Evolutionary conservation across 1,140 invertebrate genomes (phyloP), one percentile per base, ranked within the genome.

Genomic region (Augochlora pura): DNA sequence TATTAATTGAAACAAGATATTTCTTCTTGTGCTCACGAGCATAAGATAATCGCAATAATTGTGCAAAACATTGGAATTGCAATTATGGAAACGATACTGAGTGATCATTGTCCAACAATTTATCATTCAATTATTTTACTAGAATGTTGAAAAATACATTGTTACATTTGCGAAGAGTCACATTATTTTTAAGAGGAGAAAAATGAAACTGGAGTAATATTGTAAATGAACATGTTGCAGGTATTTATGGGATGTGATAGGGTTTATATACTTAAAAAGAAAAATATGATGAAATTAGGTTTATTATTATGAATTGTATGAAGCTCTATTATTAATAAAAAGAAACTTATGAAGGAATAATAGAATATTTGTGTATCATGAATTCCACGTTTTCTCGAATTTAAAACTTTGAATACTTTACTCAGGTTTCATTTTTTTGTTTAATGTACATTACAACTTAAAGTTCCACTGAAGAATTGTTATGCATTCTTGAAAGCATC

Each of bases 1-100:
- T 86, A 86, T 39, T 80, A 78, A 82, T 82, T 52, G 21, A 86
- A 77, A 52, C 69, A 75, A 60, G 67, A 81, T 54, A 46, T 72
- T 38, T 32, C 46, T 81, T 84, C 82, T 77, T 71, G 69, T 74
- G 82, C 77, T 84, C 60, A 54, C 54, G 63, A 49, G 39, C 52
- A n/a, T 71, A 32, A 60, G 23, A 78, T 42, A 21, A 65, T 72
- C n/a, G 62, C 21, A 9, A 46, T 12, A 57, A 57, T 57, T n/a
- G 18, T 21, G 12, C 16, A 52, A 52, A 52, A 52, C 16, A 52
- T 52, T 52, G 6, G 10, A 39, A 70, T 39, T 57, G 39, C 38
- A 60, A 46, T 76, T 42, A 60, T 10, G 25, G 27, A 46, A 59
- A 68, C 32, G 52, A 16, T 68, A 27, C 32, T 21, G 38, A 52